Evolutionary conservation across 2,888 invertebrate species (phyloP).

Genomic region (Acanthacorydalis orientalis): DNA sequence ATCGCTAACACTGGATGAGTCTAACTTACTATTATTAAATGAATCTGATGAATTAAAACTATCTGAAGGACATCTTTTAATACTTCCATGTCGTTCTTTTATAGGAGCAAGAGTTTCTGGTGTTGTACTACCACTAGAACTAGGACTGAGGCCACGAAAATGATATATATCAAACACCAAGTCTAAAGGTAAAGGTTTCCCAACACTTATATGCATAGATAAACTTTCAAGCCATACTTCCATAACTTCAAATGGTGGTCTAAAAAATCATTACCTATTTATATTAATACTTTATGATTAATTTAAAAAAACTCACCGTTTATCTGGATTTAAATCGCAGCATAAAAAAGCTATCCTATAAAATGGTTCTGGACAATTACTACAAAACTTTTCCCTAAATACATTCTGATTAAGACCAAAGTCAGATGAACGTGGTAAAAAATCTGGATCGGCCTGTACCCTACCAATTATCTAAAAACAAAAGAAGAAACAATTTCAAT

Average conservation of each 20-base stretch:
- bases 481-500: conserved; percentile 6
- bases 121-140: conserved; percentile 40
- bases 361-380: conserved; percentile 70
- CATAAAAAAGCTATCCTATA: conserved; percentile 79
- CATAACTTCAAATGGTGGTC: conserved; percentile 79
- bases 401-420: conserved; percentile 79
- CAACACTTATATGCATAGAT: conserved; percentile 50
- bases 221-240: conserved; percentile 77
- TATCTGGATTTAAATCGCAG: conserved; percentile 80
- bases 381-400: conserved; percentile 76
- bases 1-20: neutral
- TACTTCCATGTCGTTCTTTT: conserved; percentile 27
- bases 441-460: conserved; percentile 90
- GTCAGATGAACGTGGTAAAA: conserved; percentile 75
- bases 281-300: neutral
- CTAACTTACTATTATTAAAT: neutral
- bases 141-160: conserved; percentile 41
- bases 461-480: conserved; percentile 75
- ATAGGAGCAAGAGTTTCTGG: conserved; percentile 38
- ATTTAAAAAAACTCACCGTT: conserved; percentile 35
- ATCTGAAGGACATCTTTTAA: conserved; percentile 6
- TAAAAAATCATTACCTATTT: conserved; percentile 18
- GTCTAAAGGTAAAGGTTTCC: conserved; percentile 43
- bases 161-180: conserved; percentile 59
- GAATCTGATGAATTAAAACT: neutral